Evolutionary conservation across 2,797 vertebrate species (phyloP).

Genomic region (Tragelaphus oryx): DNA sequence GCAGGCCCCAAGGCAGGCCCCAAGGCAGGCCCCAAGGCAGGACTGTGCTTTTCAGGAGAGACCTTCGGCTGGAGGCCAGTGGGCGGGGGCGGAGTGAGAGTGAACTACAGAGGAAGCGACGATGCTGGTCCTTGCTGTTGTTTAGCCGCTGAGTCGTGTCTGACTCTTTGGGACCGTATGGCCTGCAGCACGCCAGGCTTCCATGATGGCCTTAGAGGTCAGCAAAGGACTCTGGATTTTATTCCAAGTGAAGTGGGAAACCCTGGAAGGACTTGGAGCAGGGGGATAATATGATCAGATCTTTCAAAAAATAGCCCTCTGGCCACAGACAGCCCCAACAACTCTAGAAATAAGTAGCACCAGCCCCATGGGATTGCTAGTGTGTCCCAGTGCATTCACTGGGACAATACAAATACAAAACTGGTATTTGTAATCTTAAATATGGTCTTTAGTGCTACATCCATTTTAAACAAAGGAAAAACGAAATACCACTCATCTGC

Average conservation of each 20-base stretch:
- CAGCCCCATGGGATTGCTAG: neutral
- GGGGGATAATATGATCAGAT: neutral
- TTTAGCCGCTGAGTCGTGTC: rapidly evolving
- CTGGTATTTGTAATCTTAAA: neutral
- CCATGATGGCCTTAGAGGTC: neutral
- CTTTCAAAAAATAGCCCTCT: neutral
- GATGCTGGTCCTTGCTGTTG: neutral
- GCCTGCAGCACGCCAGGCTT: neutral
- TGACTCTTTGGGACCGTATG: neutral
- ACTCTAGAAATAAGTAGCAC: neutral
- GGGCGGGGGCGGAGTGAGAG: neutral
- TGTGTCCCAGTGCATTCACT: neutral
- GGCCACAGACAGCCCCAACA: neutral
- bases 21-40: no score
- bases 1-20: no score
- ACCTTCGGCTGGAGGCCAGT: no score
- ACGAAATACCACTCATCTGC: neutral
- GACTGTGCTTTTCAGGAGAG: neutral
- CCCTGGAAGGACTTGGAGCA: neutral
- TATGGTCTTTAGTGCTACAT: neutral
- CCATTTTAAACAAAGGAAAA: neutral
- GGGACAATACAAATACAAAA: neutral
- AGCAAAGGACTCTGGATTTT: neutral
- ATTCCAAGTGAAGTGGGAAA: neutral
- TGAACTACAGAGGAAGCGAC: neutral